Evolutionary conservation across 35 echinoderm and acorn worm genomes (phyloP), one percentile per base, ranked within the genome.

Genomic region (Chiridota heheva): DNA sequence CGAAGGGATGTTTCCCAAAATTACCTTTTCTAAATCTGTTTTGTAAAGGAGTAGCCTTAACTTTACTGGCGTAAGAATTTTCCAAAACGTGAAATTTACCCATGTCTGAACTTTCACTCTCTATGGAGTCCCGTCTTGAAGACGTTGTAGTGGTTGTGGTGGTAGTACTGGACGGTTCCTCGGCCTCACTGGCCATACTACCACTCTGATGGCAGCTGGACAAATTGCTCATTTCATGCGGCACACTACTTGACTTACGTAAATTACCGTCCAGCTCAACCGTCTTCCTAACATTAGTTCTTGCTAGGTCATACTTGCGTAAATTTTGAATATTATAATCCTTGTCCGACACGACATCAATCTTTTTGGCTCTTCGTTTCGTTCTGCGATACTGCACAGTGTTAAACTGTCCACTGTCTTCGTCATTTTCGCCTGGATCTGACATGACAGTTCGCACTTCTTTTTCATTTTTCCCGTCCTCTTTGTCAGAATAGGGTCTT

Each of bases 361-460:
- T 37, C 18, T n/a, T n/a, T 29, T 61, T 78, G 15, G 34, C 48
- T 24, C 55, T 78, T 13, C 75, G 75, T 29, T 43, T 78, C 33
- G 75, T 40, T 42, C 42, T 61, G 31, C 75, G 75, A 42, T 61
- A 10, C 20, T 58, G 36, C 0, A 78, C 58, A 31, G 62, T 20
- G 42, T 58, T 58, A 38, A 60, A 60, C 4, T 42, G 34, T 2
- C 75, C 75, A 29, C 62, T 29, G 2, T 58, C 75, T 7, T 78
- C 75, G 13, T 78, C 75, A 40, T 78, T 78, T 42, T 78, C 75
- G n/a, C 75, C 75, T 40, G 75, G 75, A 55, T 78, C 75, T 4
- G 75, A 78, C 75, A 78, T 78, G 2, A 57, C 75, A 24, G 75
- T 29, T 42, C 75, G 40, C 16, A 37, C 24, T 49, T 78, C 75